A percentile compares a stretch with the other conserved stretches of the same genome.
Conservation (phyloP, 2,797 vertebrate species). For the Tangara arthus region DNA sequence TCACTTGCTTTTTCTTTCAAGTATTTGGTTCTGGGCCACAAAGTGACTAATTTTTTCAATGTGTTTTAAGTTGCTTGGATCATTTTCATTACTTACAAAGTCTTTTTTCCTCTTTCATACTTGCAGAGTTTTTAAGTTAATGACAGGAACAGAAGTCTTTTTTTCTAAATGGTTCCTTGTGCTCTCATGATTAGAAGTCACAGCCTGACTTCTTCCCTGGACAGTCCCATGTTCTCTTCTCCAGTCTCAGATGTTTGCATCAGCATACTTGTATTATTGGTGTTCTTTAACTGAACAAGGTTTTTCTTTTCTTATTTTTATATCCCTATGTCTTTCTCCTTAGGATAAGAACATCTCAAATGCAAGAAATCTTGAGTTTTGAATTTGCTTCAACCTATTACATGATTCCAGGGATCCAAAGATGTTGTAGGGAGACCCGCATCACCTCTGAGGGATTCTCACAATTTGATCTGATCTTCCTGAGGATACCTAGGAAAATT, state of each 20-base stretch:
- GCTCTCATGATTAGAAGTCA: background rate
- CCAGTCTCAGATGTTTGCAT: background rate
- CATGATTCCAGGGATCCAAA: background rate
- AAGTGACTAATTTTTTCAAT: background rate
- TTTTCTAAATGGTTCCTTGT: background rate
- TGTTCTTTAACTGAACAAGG: background rate
- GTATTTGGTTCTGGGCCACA: background rate
- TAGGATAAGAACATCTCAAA: background rate
- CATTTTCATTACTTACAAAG: background rate
- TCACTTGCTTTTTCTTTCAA: background rate
- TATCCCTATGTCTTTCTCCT: background rate
- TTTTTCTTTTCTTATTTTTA: background rate
- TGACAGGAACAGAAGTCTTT: background rate
- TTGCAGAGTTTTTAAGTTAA: background rate
- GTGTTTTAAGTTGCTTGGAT: background rate
- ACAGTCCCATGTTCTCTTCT: background rate
- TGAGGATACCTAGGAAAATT: background rate
- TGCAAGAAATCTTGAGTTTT: background rate
- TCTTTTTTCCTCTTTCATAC: background rate
- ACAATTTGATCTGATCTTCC: background rate
- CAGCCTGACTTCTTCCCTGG: background rate
- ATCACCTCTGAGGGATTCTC: background rate
- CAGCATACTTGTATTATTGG: background rate
- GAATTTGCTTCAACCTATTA: background rate
- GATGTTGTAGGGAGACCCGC: accelerated